These are phyloP conservation scores for Dermatemys mawii DNA, from an alignment of 2,113 vertebrate species.

Conservation along the genomic window DNA sequence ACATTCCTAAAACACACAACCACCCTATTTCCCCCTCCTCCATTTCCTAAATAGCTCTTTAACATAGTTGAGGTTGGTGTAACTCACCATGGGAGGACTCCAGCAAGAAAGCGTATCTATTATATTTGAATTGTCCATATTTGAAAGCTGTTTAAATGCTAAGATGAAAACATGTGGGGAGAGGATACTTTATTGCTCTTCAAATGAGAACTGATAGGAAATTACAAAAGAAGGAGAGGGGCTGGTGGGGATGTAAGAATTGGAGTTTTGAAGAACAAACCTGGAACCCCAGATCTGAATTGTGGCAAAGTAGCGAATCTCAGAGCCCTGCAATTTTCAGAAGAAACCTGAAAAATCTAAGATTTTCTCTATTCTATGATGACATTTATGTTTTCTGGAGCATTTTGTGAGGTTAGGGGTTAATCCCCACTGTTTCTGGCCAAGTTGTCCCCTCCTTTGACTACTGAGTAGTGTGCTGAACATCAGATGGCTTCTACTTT, in stretches of 20 bases:
- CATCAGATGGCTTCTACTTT: not conserved
- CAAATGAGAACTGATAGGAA: not conserved
- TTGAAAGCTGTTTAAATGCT: not conserved
- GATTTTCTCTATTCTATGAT: conserved; percentile 20
- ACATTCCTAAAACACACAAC: too few relatives aligned
- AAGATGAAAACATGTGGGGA: not conserved
- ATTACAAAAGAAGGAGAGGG: not conserved
- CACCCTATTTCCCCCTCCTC: too few relatives aligned
- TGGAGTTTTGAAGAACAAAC: not conserved
- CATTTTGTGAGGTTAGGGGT: not conserved
- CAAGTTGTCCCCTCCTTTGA: conserved; percentile 56
- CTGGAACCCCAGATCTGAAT: conserved; percentile 35
- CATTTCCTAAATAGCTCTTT: not conserved
- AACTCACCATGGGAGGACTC: not conserved
- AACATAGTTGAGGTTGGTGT: not conserved
- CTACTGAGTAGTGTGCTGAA: conserved; percentile 43
- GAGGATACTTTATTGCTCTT: not conserved
- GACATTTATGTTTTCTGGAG: conserved; percentile 36
- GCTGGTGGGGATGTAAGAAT: conserved; percentile 17
- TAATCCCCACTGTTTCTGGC: not conserved
- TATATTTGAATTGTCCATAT: not conserved
- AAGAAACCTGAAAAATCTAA: conserved; percentile 35
- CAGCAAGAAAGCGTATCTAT: not conserved
- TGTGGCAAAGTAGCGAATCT: not conserved
- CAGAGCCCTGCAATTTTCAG: conserved; percentile 2